Base-by-base conservation (phyloP, 2,113 vertebrate genomes). In the Myanophis thanlyinensis region DNA sequence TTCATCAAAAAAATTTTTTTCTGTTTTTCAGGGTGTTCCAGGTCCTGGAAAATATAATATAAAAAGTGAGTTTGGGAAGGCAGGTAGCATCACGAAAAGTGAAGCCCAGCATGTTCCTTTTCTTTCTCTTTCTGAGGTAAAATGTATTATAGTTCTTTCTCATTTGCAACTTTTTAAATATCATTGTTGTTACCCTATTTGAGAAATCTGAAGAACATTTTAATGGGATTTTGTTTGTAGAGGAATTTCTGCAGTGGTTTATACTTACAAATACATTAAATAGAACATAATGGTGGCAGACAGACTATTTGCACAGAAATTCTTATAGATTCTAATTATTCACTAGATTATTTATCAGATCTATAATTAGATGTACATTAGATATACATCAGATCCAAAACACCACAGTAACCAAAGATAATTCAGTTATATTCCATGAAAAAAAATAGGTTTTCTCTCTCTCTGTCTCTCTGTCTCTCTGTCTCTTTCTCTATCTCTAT, bases 41-140 rank as follows among this genome's bases (percentile, higher is more conserved):
- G 95, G 96, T n/a, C 97, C 95, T 94, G 97, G 95, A 87, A 95
- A 92, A 54, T 97, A 97, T 91, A 88, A 97, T 89, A 96, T 97
- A 93, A 96, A 93, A 95, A 95, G 95, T 91, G 89, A 96, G 0
- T 97, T 97, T 97, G 87, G 95, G 86, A 96, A 95, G 87, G 86
- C 1, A 85, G 62, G 94, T 87, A 88, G 25, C 15, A 9, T 48
- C 13, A 52, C 47, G 90, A 56, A 91, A 18, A 95, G 62, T 85
- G 80, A 93, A 87, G 92, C 85, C 91, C 90, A 93, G 12, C 85
- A 18, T 10, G 91, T 92, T 90, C 94, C 95, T 93, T 97, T 98
- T 93, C 95, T 97, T 94, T 97, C 97, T 91, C 93, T 96, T 40
- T 93, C 94, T 7, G 86, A 97, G 96, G 97, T 95, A 97, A 73